These are phyloP conservation scores for Ophthalmolycus amberensis DNA, from an alignment of 2,113 vertebrate species.

Conservation along the genomic window DNA sequence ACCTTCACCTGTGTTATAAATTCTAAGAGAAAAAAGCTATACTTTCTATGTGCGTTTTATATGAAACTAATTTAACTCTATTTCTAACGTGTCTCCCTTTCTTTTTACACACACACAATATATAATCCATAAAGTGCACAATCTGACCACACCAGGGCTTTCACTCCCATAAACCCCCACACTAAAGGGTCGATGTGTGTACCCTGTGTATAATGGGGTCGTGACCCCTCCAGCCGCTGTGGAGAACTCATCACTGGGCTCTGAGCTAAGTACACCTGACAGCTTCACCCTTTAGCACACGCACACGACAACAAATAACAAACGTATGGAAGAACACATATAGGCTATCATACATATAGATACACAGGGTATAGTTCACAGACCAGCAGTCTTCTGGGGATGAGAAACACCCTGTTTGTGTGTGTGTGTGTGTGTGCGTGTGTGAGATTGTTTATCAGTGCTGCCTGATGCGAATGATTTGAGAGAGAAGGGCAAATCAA, in stretches of 20 bases:
- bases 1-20: not conserved
- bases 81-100: not conserved
- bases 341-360: not conserved
- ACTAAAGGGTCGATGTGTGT: conserved; percentile 25
- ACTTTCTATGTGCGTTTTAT: not conserved
- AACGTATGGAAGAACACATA: conserved; percentile 12
- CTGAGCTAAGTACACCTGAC: conserved; percentile 58
- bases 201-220: conserved; percentile 56
- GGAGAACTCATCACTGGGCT: conserved; percentile 55
- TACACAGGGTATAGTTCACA: not conserved
- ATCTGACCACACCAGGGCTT: conserved; percentile 13
- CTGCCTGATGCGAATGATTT: conserved; percentile 16
- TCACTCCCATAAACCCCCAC: conserved; percentile 13
- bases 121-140: conserved; percentile 32
- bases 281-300: conserved; percentile 6
- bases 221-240: conserved; percentile 39
- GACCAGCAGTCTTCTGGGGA: not conserved
- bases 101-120: not conserved
- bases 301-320: conserved; percentile 8
- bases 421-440: not conserved
- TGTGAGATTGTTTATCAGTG: not conserved
- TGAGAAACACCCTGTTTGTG: not conserved
- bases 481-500: conserved; percentile 22
- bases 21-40: not conserved
- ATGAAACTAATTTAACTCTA: not conserved